Evolutionary conservation across 92 coral and sea anemone genomes (phyloP), one percentile per base, ranked within the genome.

Genomic region (Plumapathes pennacea): DNA sequence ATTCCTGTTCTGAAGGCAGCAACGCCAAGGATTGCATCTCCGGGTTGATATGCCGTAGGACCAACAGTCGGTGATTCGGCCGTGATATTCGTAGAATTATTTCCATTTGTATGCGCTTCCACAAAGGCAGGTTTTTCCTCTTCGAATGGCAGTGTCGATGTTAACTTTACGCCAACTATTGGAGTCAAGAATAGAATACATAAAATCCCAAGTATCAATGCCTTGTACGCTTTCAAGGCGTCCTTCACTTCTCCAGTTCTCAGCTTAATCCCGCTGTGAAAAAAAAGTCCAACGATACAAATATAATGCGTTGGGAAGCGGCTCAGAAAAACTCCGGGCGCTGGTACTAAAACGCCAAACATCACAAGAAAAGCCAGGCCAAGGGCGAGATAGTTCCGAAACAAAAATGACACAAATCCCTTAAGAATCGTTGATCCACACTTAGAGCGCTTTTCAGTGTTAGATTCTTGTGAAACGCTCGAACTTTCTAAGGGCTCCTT

Each of bases 181-280:
- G 96, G 77, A 31, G 90, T 92, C 14, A 92, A 36, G 25, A 89
- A 55, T 57, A 89, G 53, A 32, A 88, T 92, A 44, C 90, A 79
- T 28, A 88, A 25, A 49, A 92, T 67, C 10, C 96, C 88, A 65
- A 88, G 86, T 23, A 77, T 30, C 7, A 92, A 49, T 3, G 87
- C 96, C 57, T 84, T 92, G 59, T 69, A 57, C 5, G 95, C 80
- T 38, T 80, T 86, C 2, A 92, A 36, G 46, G 89, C 92, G 43
- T 74, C 83, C 30, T 92, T 88, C 11, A 88, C 71, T 50, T 89
- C 98, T 10, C 96, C 96, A 32, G 96, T 92, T 54, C 60, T 81
- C 13, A 92, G 77, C 55, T 92, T 92, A 50, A 92, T 66, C 14
- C 98, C 98, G 25, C 95, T 87, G 53, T 87, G 95, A 26, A 82